Conservation (phyloP, 2,888 invertebrate genomes). For the Ectobius pallidus region DNA sequence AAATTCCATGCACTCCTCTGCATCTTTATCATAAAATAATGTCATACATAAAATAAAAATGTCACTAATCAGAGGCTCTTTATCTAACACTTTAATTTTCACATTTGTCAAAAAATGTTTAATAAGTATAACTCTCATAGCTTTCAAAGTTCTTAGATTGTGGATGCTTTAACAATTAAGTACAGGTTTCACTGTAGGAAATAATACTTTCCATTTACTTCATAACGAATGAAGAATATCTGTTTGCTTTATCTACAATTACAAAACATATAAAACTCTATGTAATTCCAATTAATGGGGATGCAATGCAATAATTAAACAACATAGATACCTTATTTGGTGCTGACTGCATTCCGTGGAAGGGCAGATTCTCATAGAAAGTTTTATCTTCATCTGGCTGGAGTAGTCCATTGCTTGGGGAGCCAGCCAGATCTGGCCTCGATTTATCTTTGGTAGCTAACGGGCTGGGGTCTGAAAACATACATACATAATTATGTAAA, state of each 20-base stretch:
- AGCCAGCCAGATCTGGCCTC: constrained; percentile 55
- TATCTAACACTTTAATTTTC: too few species aligned
- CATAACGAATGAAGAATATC: not conserved
- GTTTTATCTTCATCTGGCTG: constrained; percentile 78
- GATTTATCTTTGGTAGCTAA: constrained; percentile 61
- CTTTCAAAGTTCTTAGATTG: not conserved
- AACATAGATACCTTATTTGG: constrained; percentile 81
- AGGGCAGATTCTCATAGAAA: constrained; percentile 93
- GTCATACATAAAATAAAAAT: not conserved
- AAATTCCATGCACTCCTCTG: too few species aligned
- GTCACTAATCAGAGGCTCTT: not conserved
- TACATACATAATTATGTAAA: not conserved
- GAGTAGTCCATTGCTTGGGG: constrained; percentile 48
- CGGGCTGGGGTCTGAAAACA: constrained; percentile 57
- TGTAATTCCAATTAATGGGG: not conserved
- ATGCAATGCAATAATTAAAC: constrained; percentile 6
- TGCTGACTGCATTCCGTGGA: constrained; percentile 92
- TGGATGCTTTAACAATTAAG: not conserved
- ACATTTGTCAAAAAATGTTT: too few species aligned
- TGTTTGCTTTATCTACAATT: not conserved
- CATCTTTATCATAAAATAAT: too few species aligned
- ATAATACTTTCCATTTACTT: not conserved
- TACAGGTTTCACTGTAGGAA: constrained; percentile 38
- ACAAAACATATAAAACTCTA: constrained; percentile 9
- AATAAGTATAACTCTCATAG: too few species aligned